Evolutionary conservation across 2,113 vertebrate genomes (phyloP), one percentile per base, ranked within the genome.

Genomic region (Catharus bicknelli): DNA sequence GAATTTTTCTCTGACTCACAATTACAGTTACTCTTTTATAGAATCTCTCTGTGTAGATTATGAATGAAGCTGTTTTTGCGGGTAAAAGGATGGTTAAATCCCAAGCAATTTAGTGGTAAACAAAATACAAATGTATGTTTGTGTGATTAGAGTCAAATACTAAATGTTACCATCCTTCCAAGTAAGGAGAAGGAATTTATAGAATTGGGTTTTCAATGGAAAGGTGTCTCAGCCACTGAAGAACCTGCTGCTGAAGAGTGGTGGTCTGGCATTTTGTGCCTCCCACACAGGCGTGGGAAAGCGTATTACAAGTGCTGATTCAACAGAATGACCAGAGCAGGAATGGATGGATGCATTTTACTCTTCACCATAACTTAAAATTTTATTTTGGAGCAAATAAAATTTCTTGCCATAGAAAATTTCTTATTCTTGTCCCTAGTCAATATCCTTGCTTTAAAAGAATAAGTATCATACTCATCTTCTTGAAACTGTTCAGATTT

Each of bases 371-470:
- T 38, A 72, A 42, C 5, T 62, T 55, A 22, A 69, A 48, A 48
- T 62, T 54, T 58, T 66, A 26, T 55, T n/a, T 42, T 73, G 18
- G 18, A 89, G 18, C 10, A 68, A 83, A 59, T 5, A 32, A 36
- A 86, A 63, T 8, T 69, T 45, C 34, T 80, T 40, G 32, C 36
- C 62, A 58, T 23, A 27, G 23, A 6, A 69, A 66, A 15, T 80
- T 48, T 50, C 5, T 19, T 75, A 14, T 47, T 69, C 38, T 47
- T 57, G 14, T 5, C 32, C 16, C 14, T 45, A 7, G 11, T 45
- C 22, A 86, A 72, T 95, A 77, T 55, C 40, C 51, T 86, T 77
- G 11, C 88, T 67, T 90, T 81, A 86, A 86, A 91, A 91, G 50
- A 94, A 67, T 77, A 30, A 90, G 23, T 64, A 83, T 74, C 47